Evolutionary conservation across 1,140 invertebrate species (phyloP).

Genomic region (Spodoptera litura): DNA sequence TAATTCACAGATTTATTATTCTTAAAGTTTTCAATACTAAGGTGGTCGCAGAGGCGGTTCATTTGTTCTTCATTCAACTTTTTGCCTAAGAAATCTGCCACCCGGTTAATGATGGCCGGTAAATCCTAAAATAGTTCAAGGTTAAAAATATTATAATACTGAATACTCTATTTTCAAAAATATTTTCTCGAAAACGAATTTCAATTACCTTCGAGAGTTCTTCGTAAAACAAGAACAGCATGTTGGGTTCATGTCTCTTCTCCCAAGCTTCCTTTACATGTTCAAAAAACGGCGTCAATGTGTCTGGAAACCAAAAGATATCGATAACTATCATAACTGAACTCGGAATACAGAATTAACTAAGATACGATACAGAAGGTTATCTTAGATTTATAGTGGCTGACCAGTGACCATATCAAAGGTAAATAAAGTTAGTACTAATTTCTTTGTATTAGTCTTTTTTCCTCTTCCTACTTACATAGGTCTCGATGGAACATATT

Average conservation of each 20-base stretch:
- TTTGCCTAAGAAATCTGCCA: slow-evolving; percentile 87
- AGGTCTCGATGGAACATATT: slow-evolving; percentile 2
- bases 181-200: background rate
- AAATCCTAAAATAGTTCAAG: slow-evolving; percentile 81
- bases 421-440: too few relatives aligned
- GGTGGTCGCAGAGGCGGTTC: slow-evolving; percentile 85
- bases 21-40: slow-evolving; percentile 90
- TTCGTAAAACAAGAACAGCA: slow-evolving; percentile 92
- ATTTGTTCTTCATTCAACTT: slow-evolving; percentile 83
- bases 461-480: background rate
- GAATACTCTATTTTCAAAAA: too few relatives aligned
- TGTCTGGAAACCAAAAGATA: slow-evolving; percentile 74
- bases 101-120: slow-evolving; percentile 77
- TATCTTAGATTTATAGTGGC: too few relatives aligned
- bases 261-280: slow-evolving; percentile 90
- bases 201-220: slow-evolving; percentile 87
- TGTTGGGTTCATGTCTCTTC: slow-evolving; percentile 87
- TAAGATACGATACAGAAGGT: too few relatives aligned
- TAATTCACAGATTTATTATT: slow-evolving; percentile 88
- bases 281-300: slow-evolving; percentile 89
- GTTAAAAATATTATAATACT: background rate
- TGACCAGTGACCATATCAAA: too few relatives aligned
- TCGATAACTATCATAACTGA: too few relatives aligned
- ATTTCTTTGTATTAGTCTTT: too few relatives aligned
- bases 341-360: too few relatives aligned